These are phyloP conservation scores for Tetrao urogallus DNA, from an alignment of 2,113 vertebrate genomes.

Conservation along the genomic window DNA sequence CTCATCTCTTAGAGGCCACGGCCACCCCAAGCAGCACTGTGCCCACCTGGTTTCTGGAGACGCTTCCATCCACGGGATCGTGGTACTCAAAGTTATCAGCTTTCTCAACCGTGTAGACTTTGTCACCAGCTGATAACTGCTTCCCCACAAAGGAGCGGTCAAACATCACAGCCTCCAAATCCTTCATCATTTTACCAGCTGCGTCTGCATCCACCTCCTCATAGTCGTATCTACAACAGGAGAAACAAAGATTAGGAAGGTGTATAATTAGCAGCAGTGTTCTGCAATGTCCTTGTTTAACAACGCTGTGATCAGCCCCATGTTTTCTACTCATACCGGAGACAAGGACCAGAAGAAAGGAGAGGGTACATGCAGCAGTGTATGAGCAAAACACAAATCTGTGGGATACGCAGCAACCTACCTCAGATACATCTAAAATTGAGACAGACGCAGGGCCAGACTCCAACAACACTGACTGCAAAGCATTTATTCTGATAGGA, in stretches of 20 bases:
- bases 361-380: background rate
- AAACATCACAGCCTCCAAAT: constrained; percentile 87
- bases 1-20: background rate
- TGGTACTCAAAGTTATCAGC: constrained; percentile 96
- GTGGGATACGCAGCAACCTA: accelerated
- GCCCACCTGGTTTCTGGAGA: constrained; percentile 95
- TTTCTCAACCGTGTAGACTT: constrained; percentile 90
- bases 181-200: constrained; percentile 95
- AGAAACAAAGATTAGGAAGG: background rate
- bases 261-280: accelerated
- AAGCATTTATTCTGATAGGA: background rate
- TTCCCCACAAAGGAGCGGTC: constrained; percentile 90
- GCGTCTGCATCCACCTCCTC: constrained; percentile 95
- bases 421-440: accelerated
- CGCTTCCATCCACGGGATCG: constrained; percentile 93
- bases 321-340: background rate
- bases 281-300: background rate
- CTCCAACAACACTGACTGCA: background rate
- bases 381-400: accelerated
- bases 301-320: background rate
- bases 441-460: background rate
- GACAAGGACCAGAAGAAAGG: background rate
- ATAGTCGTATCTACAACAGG: constrained; percentile 89
- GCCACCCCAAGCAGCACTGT: background rate
- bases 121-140: constrained; percentile 87